phyloP scores from a whole-genome alignment of 2,888 invertebrate species.

The Nomada fucata region DNA sequence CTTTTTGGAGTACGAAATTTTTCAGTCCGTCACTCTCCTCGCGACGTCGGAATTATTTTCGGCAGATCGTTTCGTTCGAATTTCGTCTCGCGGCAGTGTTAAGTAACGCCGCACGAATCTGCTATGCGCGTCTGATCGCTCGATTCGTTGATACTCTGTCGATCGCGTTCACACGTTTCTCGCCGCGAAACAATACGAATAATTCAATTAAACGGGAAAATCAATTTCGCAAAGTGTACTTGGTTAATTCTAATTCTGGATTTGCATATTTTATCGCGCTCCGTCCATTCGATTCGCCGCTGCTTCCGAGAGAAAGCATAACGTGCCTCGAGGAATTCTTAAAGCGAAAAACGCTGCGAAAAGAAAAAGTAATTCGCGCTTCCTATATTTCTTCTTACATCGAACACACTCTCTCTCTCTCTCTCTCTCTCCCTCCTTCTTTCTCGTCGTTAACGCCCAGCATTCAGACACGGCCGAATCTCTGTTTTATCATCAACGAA shows the following conservation, averaged over 20 bases:
- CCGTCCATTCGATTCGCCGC: too few relatives aligned
- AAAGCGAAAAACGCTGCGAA: background rate
- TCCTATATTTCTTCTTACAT: background rate
- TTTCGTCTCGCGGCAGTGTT: too few relatives aligned
- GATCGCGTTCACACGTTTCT: too few relatives aligned
- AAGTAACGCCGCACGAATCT: too few relatives aligned
- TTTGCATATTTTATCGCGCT: too few relatives aligned
- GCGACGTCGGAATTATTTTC: background rate
- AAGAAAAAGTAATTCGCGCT: background rate
- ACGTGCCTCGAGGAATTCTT: background rate
- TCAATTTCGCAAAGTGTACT: too few relatives aligned
- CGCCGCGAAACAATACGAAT: too few relatives aligned
- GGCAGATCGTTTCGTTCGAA: too few relatives aligned
- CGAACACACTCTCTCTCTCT: background rate
- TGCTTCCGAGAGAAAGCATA: background rate
- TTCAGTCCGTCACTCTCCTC: background rate
- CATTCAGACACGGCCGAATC: slow-evolving; percentile 17
- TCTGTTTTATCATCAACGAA: slow-evolving; percentile 19
- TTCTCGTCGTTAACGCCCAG: background rate
- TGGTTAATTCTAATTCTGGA: too few relatives aligned
- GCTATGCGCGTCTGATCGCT: too few relatives aligned
- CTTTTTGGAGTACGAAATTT: slow-evolving; percentile 4
- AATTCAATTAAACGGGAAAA: too few relatives aligned
- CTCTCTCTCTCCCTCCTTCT: background rate
- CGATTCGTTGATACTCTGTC: too few relatives aligned